Evolutionary conservation across 2,888 invertebrate species (phyloP), one percentile per base, ranked within the genome.

Genomic region (Holacanthella duospinosa): DNA sequence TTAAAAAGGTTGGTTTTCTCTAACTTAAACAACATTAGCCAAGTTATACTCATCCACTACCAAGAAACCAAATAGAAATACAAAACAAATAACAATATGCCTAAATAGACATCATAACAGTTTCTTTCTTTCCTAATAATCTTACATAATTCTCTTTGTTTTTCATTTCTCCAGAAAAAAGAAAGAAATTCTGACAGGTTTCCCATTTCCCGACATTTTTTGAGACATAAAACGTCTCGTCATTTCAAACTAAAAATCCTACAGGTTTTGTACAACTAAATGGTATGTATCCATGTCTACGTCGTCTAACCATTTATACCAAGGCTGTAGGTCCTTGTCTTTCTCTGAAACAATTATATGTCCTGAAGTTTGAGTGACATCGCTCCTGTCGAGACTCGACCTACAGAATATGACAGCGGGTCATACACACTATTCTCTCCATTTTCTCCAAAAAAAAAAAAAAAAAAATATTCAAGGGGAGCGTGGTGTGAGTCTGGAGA

Each of bases 341-440:
- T 36, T 48, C 48, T 21, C 21, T 48, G 48, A 48, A 48, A 48
- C 48, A 48, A 48, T 48, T 48, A 48, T n/a, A 4, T 48, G 48
- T 48, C 48, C 12, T 48, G 48, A 21, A 48, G 48, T 48, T n/a
- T 48, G 48, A 48, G 48, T 48, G 48, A 48, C 48, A 48, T 21
- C n/a, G n/a, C n/a, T n/a, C 12, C 48, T 48, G 48, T 48, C 48
- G 21, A 48, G 48, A 36, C 36, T 36, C 6, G 36, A 9, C 36
- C 36, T 36, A 36, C 36, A 36, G 6, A 36, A 16, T 36, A 36
- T 6, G 36, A 36, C 9, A n/a, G n/a, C n/a, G n/a, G n/a, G n/a
- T n/a, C n/a, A n/a, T n/a, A n/a, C n/a, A n/a, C n/a, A n/a, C n/a
- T n/a, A n/a, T n/a, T n/a, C n/a, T n/a, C n/a, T n/a, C n/a, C n/a